phyloP scores from a whole-genome alignment of 2,888 invertebrate species.

The Drosophila neonasuta region DNA sequence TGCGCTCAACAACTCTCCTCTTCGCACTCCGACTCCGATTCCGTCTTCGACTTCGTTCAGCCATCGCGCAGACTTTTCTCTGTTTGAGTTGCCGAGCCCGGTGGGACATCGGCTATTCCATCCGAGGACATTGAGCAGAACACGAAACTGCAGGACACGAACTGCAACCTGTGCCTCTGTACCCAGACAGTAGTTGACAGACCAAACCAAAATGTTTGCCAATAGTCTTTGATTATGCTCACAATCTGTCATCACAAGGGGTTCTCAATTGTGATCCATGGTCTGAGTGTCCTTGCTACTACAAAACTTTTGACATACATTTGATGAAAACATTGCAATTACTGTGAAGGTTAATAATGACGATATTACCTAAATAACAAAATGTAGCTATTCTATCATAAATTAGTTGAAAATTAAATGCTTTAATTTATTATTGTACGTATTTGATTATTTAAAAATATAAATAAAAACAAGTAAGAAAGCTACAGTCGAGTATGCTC shows the following conservation, averaged over 20 bases:
- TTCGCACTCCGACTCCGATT: conserved; percentile 15
- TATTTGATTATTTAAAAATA: too few species aligned
- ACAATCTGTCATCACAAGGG: conserved; percentile 43
- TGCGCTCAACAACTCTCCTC: conserved; percentile 47
- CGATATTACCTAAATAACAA: too few species aligned
- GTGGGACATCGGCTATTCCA: conserved; percentile 51
- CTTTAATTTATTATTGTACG: too few species aligned
- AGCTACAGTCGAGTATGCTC: too few species aligned
- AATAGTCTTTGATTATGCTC: conserved; percentile 64
- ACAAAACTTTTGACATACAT: neutral
- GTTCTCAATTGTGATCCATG: conserved; percentile 5
- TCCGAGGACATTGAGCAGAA: conserved; percentile 20
- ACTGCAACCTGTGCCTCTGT: conserved; percentile 11
- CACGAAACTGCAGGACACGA: conserved; percentile 28
- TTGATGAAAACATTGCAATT: neutral
- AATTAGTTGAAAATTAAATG: too few species aligned
- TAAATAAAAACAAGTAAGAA: too few species aligned
- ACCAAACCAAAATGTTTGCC: conserved; percentile 78
- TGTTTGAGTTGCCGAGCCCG: conserved; percentile 37
- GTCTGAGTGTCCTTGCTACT: neutral
- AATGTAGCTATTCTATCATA: too few species aligned
- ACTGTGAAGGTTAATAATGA: too few species aligned
- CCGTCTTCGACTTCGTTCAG: conserved; percentile 5
- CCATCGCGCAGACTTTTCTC: neutral
- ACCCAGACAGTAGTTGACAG: conserved; percentile 59